Base-by-base conservation (phyloP, 2,888 invertebrate genomes). In the Stenchaetothrips biformis region DNA sequence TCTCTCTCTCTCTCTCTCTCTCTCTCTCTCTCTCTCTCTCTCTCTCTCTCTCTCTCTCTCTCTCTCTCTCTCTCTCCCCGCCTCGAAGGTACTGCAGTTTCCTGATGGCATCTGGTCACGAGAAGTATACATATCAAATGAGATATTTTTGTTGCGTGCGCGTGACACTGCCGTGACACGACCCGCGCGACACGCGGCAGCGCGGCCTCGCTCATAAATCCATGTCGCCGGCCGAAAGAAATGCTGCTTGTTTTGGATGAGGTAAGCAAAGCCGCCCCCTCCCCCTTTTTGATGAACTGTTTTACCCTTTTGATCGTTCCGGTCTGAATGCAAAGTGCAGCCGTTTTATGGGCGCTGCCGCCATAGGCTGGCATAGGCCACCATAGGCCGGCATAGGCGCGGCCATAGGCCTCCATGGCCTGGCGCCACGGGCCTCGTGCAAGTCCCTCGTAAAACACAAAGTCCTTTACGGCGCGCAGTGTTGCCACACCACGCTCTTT, bases 231-330 rank as follows among this genome's bases (percentile, higher is more conserved):
- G 53, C 16, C 53, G 53, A 53, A 37, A 37, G 37, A 37, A 37
- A 37, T 4, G 37, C 37, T 37, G 37, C 37, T 37, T 37, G 37
- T 37, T 37, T 37, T 37, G 37, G 37, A 37, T 37, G 37, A 37
- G 37, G 37, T 37, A 37, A 37, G 37, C 53, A 53, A 53, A 53
- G 53, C 53, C 49, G 7, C 49, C 49, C 11, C 49, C 7, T 9
- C 49, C 11, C 53, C 53, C 53, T 16, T 53, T 16, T 53, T 16
- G 53, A 9, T 16, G 16, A 53, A 53, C 37, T 37, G 37, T 37
- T 53, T 74, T 74, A 74, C 67, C 67, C 67, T 74, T 74, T 74
- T 74, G 67, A 74, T 74, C 11, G 67, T 74, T 74, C 67, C 67
- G 67, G 67, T 74, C 67, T 25, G 67, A 4, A 74, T 74, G 25